A percentile compares a stretch with the other conserved stretches of the same genome.
phyloP scores from a whole-genome alignment of 2,113 vertebrate species.

The Lampris megalopsis region DNA sequence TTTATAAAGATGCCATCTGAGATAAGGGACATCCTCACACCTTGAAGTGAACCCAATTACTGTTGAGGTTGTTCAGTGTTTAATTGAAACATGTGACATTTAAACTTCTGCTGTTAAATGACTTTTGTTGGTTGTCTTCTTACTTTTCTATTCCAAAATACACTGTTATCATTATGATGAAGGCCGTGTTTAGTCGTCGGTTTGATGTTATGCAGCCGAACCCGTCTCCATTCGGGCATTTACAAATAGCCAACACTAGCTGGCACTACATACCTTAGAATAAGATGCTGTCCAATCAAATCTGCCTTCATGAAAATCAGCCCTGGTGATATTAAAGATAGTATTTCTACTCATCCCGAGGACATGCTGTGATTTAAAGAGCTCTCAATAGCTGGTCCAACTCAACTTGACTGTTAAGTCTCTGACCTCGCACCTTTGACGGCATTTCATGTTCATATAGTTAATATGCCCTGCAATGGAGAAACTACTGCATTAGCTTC shows the following conservation, averaged over 20 bases:
- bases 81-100: background rate
- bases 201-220: background rate
- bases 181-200: too few species aligned
- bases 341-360: background rate
- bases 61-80: background rate
- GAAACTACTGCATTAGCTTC: too few species aligned
- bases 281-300: background rate
- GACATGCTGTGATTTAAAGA: background rate
- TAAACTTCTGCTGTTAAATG: background rate
- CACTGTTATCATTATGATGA: too few species aligned
- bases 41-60: background rate
- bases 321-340: background rate
- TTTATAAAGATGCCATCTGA: background rate
- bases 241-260: constrained; percentile 52
- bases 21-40: background rate
- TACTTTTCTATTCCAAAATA: background rate
- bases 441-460: background rate
- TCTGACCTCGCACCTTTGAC: background rate
- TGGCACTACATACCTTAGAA: constrained; percentile 41
- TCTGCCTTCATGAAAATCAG: background rate
- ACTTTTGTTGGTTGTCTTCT: background rate
- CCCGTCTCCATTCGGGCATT: constrained; percentile 9
- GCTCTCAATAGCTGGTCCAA: constrained; percentile 10
- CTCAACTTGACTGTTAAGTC: background rate
- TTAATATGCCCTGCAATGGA: too few species aligned